Conservation (phyloP, 1,140 invertebrate species). For the Drosophila gunungcola region DNA sequence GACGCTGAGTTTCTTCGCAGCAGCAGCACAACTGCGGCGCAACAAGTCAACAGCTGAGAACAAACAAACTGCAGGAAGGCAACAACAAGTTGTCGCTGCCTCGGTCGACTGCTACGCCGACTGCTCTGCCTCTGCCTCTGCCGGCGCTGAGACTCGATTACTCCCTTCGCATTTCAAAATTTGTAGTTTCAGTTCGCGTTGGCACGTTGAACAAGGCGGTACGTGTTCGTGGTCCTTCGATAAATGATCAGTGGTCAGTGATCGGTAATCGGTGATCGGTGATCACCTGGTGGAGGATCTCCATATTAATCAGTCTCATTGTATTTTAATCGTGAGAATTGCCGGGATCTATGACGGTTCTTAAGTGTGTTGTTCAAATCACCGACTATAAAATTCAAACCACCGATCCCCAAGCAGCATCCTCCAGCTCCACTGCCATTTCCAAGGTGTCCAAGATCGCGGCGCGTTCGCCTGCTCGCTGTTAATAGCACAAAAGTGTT, state of each 20-base stretch:
- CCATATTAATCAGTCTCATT: slow-evolving; percentile 11
- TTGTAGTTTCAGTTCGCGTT: slow-evolving; percentile 73
- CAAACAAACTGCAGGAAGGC: slow-evolving; percentile 73
- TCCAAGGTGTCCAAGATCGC: slow-evolving; percentile 54
- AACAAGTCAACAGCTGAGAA: slow-evolving; percentile 77
- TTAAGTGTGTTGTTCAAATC: slow-evolving; percentile 45
- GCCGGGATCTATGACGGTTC: slow-evolving; percentile 43
- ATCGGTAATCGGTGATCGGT: too few relatives aligned
- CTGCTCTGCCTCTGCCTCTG: slow-evolving; percentile 18
- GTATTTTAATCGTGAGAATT: slow-evolving; percentile 25
- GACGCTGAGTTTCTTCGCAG: slow-evolving; percentile 63
- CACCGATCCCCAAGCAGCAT: slow-evolving; percentile 33
- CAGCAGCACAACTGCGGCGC: slow-evolving; percentile 26
- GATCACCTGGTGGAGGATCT: slow-evolving; percentile 11
- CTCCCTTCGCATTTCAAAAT: slow-evolving; percentile 55
- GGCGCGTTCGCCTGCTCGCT: slow-evolving; percentile 63
- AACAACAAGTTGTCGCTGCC: slow-evolving; percentile 47
- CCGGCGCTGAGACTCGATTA: slow-evolving; percentile 33
- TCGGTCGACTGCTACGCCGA: slow-evolving; percentile 1
- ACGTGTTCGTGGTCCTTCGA: slow-evolving; percentile 19
- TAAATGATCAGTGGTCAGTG: not conserved
- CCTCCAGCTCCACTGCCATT: slow-evolving; percentile 27
- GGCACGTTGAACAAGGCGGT: slow-evolving; percentile 75
- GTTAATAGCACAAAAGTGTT: slow-evolving; percentile 81
- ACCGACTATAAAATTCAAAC: slow-evolving; percentile 25